phyloP scores from a whole-genome alignment of 2,888 invertebrate species.

The Luperina nickerlii region DNA sequence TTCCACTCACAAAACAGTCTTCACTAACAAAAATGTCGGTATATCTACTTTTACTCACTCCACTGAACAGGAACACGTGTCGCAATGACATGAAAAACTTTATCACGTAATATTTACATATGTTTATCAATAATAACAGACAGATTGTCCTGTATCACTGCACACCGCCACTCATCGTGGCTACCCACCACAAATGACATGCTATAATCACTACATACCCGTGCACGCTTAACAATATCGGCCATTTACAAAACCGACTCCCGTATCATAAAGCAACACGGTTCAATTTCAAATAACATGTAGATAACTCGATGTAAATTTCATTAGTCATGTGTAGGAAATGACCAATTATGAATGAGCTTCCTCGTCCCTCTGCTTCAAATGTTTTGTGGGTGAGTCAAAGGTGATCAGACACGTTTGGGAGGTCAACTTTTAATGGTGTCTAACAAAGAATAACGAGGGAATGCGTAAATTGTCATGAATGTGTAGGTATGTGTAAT shows the following conservation, averaged over 20 bases:
- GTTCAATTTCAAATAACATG: slow-evolving; percentile 30
- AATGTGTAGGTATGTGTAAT: not conserved
- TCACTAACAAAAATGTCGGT: slow-evolving; percentile 28
- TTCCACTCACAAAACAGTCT: slow-evolving; percentile 6
- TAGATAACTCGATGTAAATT: slow-evolving; percentile 4
- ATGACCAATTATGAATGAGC: slow-evolving; percentile 38
- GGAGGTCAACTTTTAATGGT: slow-evolving; percentile 50
- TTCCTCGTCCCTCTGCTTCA: slow-evolving; percentile 13
- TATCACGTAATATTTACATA: slow-evolving; percentile 59
- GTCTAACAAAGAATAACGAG: slow-evolving; percentile 45
- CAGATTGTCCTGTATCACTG: slow-evolving; percentile 22
- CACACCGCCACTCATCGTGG: slow-evolving; percentile 50
- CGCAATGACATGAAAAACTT: slow-evolving; percentile 41
- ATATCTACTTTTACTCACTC: slow-evolving; percentile 25
- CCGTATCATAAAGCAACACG: slow-evolving; percentile 7
- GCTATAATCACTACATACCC: slow-evolving; percentile 49
- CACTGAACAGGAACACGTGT: slow-evolving; percentile 39
- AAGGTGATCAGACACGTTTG: slow-evolving; percentile 11
- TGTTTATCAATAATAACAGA: slow-evolving; percentile 57
- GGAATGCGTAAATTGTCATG: slow-evolving; percentile 33
- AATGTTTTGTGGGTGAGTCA: not conserved
- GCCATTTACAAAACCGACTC: not conserved
- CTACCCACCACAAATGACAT: slow-evolving; percentile 55
- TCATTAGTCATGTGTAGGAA: slow-evolving; percentile 31
- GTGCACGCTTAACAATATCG: slow-evolving; percentile 24